phyloP scores from a whole-genome alignment of 2,797 vertebrate genomes.

The Gadopsis marmoratus region DNA sequence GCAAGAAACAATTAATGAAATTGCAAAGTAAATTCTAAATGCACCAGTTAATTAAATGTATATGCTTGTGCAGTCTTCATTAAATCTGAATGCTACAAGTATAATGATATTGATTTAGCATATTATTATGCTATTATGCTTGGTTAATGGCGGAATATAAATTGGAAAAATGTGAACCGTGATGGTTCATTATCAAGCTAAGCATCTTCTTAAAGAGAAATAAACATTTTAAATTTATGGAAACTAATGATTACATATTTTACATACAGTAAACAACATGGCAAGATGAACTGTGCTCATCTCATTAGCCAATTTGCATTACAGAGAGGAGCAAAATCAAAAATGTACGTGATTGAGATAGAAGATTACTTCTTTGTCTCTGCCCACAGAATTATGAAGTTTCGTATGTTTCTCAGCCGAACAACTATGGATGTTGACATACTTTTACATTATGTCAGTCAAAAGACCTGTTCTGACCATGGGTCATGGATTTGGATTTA shows the following conservation, averaged over 20 bases:
- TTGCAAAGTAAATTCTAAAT: conserved; percentile 52
- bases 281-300: conserved; percentile 26
- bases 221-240: conserved; percentile 47
- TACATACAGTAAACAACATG: conserved; percentile 42
- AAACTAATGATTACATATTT: conserved; percentile 55
- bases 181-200: conserved; percentile 59
- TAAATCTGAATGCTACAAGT: conserved; percentile 58
- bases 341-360: conserved; percentile 12
- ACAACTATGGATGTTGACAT: background rate
- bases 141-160: conserved; percentile 60
- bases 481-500: background rate
- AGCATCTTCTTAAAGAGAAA: conserved; percentile 50
- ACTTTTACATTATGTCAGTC: background rate
- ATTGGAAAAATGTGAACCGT: conserved; percentile 59
- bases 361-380: background rate
- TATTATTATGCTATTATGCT: conserved; percentile 52
- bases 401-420: background rate
- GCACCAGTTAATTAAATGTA: conserved; percentile 65
- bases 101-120: conserved; percentile 65
- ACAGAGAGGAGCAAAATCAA: conserved; percentile 31
- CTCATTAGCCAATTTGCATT: conserved; percentile 48
- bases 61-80: conserved; percentile 57
- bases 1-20: conserved; percentile 59
- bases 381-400: background rate
- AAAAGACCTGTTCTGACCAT: background rate